phyloP scores from a whole-genome alignment of 2,797 vertebrate species.

The Darevskia mixta region DNA sequence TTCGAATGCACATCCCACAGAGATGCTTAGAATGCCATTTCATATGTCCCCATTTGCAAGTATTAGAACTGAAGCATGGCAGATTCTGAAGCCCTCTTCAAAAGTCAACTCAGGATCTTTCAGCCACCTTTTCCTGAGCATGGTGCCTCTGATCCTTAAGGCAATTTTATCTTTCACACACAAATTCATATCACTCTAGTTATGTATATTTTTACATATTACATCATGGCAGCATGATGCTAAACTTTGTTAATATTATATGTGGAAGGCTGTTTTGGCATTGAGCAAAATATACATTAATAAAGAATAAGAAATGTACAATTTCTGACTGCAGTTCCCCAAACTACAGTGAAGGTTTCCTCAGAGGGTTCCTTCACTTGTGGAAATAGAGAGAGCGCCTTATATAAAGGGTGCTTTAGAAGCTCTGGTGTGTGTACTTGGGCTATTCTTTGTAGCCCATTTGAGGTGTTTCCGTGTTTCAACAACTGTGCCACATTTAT shows the following conservation, averaged over 20 bases:
- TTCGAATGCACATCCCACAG: conserved; percentile 25
- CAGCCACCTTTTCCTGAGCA: background rate
- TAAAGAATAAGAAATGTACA: no score
- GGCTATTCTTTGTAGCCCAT: background rate
- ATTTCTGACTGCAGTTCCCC: background rate
- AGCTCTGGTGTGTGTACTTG: background rate
- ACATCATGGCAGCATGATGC: background rate
- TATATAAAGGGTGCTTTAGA: background rate
- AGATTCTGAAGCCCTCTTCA: background rate
- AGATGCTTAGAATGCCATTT: conserved; percentile 28
- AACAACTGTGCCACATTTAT: background rate
- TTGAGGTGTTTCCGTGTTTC: background rate
- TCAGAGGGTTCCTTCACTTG: background rate
- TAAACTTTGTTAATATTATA: background rate
- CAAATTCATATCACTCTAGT: no score
- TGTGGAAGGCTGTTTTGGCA: no score
- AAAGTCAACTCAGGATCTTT: background rate
- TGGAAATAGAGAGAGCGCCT: background rate
- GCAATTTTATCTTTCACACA: background rate
- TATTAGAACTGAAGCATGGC: background rate
- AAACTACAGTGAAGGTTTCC: background rate
- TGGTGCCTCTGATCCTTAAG: background rate
- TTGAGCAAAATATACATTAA: no score
- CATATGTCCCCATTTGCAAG: background rate
- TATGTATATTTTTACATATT: no score